Base-by-base conservation (phyloP, 1,140 invertebrate genomes). In the Orussus abietinus region DNA sequence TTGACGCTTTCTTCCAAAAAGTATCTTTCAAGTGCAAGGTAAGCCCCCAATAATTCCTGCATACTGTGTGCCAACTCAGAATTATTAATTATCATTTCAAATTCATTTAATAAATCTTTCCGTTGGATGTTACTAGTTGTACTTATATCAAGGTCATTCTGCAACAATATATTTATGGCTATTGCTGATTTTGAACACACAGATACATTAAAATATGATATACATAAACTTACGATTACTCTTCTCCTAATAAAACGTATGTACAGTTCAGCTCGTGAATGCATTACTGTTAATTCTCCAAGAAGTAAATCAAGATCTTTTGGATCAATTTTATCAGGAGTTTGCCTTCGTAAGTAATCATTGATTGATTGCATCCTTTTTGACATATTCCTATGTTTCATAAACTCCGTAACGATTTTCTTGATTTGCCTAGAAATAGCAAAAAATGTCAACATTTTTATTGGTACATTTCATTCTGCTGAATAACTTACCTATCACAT, bases 1-100 rank as follows among this genome's bases (percentile, higher is more conserved):
- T 85, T 80, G 0, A 98, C 86, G 62, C 92, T 98, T 71, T 98
- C 92, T 53, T 90, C 86, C 78, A 98, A 86, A 64, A 96, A 99
- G 73, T 92, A 96, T 74, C 93, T 86, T 66, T 99, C 96, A 35
- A 99, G 78, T 19, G 88, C 79, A 15, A 98, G 82, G 75, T 98
- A 99, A 38, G 86, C 82, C 9, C 89, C 86, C 4, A 97, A 76
- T 11, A 97, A 62, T 58, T 97, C 92, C 69, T 98, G 92, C 75
- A 97, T 90, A 31, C 81, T 77, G 12, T 83, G 80, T 51, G 82
- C 87, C 12, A 96, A 71, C 53, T 91, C 86, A 51, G 86, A 90
- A 28, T 84, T 82, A 13, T 79, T 80, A 9, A 96, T 77, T 31
- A 85, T 76, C 40, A 76, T 73, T 49, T 92, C 84, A 14, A 91